phyloP scores from a whole-genome alignment of 1,140 invertebrate species.

The Papilio helenus region DNA sequence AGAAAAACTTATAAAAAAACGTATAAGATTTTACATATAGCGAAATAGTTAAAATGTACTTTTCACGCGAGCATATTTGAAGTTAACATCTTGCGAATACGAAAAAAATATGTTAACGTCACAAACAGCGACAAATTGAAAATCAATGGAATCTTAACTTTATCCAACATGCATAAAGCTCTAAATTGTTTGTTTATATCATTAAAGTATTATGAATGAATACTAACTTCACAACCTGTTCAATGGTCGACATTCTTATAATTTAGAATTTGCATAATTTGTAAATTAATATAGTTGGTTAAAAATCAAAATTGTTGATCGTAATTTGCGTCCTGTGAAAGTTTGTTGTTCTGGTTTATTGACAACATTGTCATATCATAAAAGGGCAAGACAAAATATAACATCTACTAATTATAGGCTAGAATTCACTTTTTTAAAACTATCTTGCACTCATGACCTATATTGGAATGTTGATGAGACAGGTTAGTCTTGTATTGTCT shows the following conservation, averaged over 20 bases:
- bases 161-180: not conserved
- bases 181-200: not conserved
- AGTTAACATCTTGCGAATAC: not conserved
- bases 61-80: not conserved
- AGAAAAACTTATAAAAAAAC: not conserved
- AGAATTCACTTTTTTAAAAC: too few species aligned
- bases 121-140: not conserved
- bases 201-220: conserved; percentile 5
- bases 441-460: too few species aligned
- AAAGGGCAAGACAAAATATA: not conserved
- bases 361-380: not conserved
- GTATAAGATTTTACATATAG: not conserved
- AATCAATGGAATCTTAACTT: not conserved
- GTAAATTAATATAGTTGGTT: conserved; percentile 4
- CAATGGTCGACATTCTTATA: not conserved
- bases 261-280: not conserved
- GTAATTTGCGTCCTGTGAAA: not conserved
- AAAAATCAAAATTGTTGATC: not conserved
- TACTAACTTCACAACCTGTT: not conserved
- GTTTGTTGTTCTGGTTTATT: not conserved
- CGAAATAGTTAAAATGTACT: not conserved
- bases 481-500: too few species aligned
- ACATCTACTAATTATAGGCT: too few species aligned
- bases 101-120: not conserved
- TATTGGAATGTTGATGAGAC: too few species aligned